Evolutionary conservation across 2,113 vertebrate genomes (phyloP).

Genomic region (Anolis sagrei): DNA sequence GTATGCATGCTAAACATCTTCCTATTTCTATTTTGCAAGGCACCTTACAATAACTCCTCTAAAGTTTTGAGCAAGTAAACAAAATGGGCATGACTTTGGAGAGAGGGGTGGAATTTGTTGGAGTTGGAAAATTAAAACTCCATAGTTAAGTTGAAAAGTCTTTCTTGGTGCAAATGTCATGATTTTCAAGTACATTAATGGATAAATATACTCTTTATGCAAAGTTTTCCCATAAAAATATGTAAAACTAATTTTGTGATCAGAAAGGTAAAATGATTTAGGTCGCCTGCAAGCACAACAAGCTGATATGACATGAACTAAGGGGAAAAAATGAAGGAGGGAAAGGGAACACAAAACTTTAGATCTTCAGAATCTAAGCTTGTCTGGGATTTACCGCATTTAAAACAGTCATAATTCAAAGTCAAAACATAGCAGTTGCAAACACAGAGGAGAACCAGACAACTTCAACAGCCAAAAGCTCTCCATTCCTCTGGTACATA

Average conservation of each 20-base stretch:
- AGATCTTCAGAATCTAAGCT: constrained; percentile 56
- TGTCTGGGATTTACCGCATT: constrained; percentile 56
- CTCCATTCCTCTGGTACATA: constrained; percentile 44
- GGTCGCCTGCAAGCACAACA: constrained; percentile 50
- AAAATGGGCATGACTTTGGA: constrained; percentile 65
- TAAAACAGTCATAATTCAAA: constrained; percentile 40
- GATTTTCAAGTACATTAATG: constrained; percentile 51
- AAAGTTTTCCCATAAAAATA: constrained; percentile 54
- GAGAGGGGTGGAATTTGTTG: constrained; percentile 66
- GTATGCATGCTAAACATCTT: constrained; percentile 80
- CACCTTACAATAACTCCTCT: constrained; percentile 83
- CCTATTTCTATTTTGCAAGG: constrained; percentile 86
- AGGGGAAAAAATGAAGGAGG: constrained; percentile 17
- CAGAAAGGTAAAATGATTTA: constrained; percentile 50
- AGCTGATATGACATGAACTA: constrained; percentile 33
- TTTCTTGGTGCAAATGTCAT: constrained; percentile 52
- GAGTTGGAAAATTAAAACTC: constrained; percentile 62
- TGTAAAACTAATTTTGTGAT: constrained; percentile 48
- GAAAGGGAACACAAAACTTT: constrained; percentile 49
- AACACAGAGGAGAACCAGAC: constrained; percentile 46
- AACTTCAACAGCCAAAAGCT: constrained; percentile 31
- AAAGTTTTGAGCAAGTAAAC: constrained; percentile 68
- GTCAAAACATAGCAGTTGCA: constrained; percentile 38
- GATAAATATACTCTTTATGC: constrained; percentile 62
- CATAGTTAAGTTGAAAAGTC: constrained; percentile 56